Base-by-base conservation (phyloP, 2,113 vertebrate genomes). In the Neolamprologus longior region DNA sequence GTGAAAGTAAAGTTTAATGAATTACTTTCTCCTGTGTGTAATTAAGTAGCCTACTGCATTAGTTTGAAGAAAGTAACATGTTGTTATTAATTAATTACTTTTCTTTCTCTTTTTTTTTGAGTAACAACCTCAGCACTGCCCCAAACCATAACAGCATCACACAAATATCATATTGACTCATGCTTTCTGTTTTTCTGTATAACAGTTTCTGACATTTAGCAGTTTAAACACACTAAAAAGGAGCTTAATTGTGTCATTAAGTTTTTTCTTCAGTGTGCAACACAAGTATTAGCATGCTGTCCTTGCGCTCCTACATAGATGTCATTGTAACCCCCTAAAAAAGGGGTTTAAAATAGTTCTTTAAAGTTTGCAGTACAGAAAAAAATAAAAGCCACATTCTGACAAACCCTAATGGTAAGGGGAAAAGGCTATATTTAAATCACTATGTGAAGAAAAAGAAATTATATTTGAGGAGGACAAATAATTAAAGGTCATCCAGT, bases 401-500 rank as follows among this genome's bases (percentile, higher is more conserved):
- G 26, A 40, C 28, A 61, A 80, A 87, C 7, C 5, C 19, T 13
- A 21, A 52, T 2, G 2, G 31, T 21, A 12, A 28, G 3, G 24
- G 33, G 10, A 28, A 35, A 80, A 58, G 17, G 21, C 12, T 82
- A 61, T 81, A 63, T 54, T 83, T 47, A 52, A 24, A 85, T 7
- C 53, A 63, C 88, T 33, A 82, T 17, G 19, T 57, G n/a, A 84
- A 73, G 55, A 86, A 54, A 80, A 86, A 52, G 5, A 31, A 82
- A 11, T 80, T 7, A 79, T 52, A 79, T 52, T 79, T 2, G 4
- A 33, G 47, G 40, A 57, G 9, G 79, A 35, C 76, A 87, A 88
- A 87, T 52, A 88, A 84, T 66, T 31, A 90, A 91, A 92, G 87
- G 85, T 93, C 90, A 87, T 86, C 26, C 47, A 11, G 40, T 33